Evolutionary conservation across 2,113 vertebrate genomes (phyloP).

Genomic region (Pagrus major): DNA sequence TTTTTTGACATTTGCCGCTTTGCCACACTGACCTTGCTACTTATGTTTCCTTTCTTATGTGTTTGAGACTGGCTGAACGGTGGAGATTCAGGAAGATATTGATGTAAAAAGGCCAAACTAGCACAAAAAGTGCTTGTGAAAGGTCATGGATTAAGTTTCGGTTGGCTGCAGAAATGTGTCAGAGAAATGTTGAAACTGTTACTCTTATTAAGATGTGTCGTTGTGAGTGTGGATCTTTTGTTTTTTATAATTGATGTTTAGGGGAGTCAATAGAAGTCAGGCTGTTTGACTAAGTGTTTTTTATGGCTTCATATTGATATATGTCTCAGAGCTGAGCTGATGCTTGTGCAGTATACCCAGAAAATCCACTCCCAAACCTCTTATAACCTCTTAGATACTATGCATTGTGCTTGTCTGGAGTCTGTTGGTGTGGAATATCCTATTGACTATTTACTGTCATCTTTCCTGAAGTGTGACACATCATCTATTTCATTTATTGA

Average conservation of each 20-base stretch:
- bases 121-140: not conserved
- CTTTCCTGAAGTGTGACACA: slow-evolving; percentile 26
- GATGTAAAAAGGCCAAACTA: not conserved
- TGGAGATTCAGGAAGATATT: not conserved
- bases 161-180: not conserved
- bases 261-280: not conserved
- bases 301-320: slow-evolving; percentile 18
- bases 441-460: slow-evolving; percentile 47
- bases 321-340: slow-evolving; percentile 18
- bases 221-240: not conserved
- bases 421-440: slow-evolving; percentile 46
- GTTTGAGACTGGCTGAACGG: not conserved
- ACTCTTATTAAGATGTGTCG: not conserved
- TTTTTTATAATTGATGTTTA: slow-evolving; percentile 14
- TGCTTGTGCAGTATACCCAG: slow-evolving; percentile 7
- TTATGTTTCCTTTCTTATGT: not conserved
- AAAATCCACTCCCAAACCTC: slow-evolving; percentile 34
- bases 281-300: slow-evolving; percentile 38
- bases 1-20: slow-evolving; percentile 10
- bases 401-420: slow-evolving; percentile 1
- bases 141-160: not conserved
- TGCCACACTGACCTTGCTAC: not conserved
- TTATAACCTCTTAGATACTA: not conserved
- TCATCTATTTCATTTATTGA: slow-evolving; percentile 59
- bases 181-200: not conserved